Conservation (phyloP, 2,797 vertebrate genomes). For the Poeciliopsis paucimaculata region DNA sequence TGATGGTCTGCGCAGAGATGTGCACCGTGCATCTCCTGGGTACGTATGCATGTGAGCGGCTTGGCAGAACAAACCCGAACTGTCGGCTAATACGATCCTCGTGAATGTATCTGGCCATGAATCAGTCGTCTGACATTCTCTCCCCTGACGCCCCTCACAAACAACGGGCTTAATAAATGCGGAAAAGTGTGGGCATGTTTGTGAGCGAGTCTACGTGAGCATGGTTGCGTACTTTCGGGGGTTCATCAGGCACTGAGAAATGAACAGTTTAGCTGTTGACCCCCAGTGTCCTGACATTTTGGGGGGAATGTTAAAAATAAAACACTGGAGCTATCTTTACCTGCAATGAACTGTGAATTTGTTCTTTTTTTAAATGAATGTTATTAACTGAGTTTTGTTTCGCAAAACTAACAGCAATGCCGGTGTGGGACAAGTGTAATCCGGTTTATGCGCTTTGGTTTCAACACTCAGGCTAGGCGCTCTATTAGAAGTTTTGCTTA, state of each 20-base stretch:
- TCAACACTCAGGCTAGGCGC: neutral
- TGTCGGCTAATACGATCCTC: conserved; percentile 59
- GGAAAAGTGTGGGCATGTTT: conserved; percentile 25
- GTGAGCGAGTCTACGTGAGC: neutral
- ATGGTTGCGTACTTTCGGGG: conserved; percentile 18
- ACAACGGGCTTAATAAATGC: conserved; percentile 73
- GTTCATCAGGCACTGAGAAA: conserved; percentile 68
- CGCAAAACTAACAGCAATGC: too few species aligned
- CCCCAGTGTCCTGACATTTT: too few species aligned
- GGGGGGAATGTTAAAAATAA: too few species aligned
- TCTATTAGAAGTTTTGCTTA: neutral
- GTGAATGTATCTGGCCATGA: conserved; percentile 73
- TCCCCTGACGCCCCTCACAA: conserved; percentile 62
- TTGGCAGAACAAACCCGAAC: conserved; percentile 37
- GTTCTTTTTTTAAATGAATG: neutral
- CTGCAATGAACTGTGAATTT: too few species aligned
- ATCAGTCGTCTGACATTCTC: conserved; percentile 69
- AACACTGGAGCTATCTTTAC: too few species aligned
- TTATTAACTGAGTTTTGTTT: neutral
- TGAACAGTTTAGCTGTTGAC: conserved; percentile 45
- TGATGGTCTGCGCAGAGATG: conserved; percentile 74
- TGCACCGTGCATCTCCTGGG: conserved; percentile 54
- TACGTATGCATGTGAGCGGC: conserved; percentile 26
- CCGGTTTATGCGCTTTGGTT: neutral
- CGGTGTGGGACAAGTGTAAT: neutral